Evolutionary conservation across 2,888 invertebrate species (phyloP).

Genomic region (Pilophorus perplexus): DNA sequence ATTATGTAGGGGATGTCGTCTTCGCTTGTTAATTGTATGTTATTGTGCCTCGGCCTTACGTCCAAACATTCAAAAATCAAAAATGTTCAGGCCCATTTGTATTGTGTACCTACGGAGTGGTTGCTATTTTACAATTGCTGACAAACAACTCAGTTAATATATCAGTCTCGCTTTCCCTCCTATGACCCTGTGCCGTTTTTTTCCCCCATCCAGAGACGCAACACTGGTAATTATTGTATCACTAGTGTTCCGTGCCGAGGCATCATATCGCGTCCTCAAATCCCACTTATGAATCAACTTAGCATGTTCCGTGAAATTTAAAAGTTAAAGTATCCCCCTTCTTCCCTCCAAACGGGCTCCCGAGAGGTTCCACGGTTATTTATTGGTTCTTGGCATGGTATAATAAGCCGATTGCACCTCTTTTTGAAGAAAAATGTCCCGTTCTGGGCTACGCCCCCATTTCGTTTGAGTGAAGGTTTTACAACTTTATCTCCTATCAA

Average conservation of each 20-base stretch:
- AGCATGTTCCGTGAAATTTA: constrained; percentile 37
- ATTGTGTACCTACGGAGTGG: no score
- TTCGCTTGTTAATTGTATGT: no score
- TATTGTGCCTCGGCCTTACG: no score
- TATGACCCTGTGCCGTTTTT: no score
- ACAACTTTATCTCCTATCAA: constrained; percentile 21
- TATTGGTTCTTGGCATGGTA: constrained; percentile 30
- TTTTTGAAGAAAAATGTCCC: not conserved
- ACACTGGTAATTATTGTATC: constrained; percentile 37
- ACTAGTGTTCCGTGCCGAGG: constrained; percentile 27
- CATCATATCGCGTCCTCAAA: constrained; percentile 35
- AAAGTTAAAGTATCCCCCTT: constrained; percentile 33
- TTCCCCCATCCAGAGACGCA: no score
- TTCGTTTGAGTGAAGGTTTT: constrained; percentile 22
- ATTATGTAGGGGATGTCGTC: no score
- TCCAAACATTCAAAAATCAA: no score
- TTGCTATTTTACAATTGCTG: no score
- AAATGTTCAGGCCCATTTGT: no score
- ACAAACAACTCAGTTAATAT: no score
- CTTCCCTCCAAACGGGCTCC: constrained; percentile 7
- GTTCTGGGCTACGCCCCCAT: not conserved
- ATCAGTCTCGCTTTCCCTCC: no score
- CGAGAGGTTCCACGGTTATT: constrained; percentile 11
- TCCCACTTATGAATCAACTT: constrained; percentile 32
- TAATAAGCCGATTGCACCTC: constrained; percentile 36